Evolutionary conservation across 2,113 vertebrate genomes (phyloP).

Genomic region (Ophthalmolycus amberensis): DNA sequence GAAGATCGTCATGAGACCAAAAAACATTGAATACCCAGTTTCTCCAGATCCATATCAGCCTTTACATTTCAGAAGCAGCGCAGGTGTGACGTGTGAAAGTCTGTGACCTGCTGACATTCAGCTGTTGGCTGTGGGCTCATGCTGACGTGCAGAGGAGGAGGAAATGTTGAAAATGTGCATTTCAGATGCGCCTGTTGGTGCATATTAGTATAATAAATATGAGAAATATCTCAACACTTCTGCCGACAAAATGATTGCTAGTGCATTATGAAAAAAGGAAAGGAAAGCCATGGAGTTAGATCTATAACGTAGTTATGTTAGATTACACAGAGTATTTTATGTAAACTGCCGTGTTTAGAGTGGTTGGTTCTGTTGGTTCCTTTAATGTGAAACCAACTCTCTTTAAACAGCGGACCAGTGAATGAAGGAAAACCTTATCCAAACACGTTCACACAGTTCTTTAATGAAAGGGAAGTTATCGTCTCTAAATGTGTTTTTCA

Average conservation of each 20-base stretch:
- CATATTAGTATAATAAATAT: neutral
- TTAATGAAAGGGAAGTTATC: neutral
- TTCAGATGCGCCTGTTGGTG: slow-evolving; percentile 17
- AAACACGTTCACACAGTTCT: neutral
- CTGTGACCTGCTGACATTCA: slow-evolving; percentile 39
- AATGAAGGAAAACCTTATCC: neutral
- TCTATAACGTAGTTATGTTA: slow-evolving; percentile 19
- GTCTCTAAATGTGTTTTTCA: neutral
- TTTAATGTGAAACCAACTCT: slow-evolving; percentile 2
- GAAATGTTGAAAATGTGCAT: slow-evolving; percentile 3
- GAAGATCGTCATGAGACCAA: slow-evolving; percentile 40
- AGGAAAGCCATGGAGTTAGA: neutral
- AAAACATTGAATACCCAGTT: slow-evolving; percentile 24
- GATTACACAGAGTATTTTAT: slow-evolving; percentile 38
- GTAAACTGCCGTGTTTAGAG: slow-evolving; percentile 30
- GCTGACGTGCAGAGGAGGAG: neutral
- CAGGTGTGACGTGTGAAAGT: slow-evolving; percentile 27
- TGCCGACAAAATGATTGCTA: slow-evolving; percentile 2
- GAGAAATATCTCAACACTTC: neutral
- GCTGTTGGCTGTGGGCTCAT: neutral
- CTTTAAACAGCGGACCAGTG: neutral
- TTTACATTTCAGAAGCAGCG: slow-evolving; percentile 16
- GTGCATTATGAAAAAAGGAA: neutral
- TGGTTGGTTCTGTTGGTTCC: slow-evolving; percentile 5
- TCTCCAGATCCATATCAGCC: slow-evolving; percentile 43